Conservation (phyloP, 2,888 invertebrate genomes). For the Liopterus haemorrhoidalis region DNA sequence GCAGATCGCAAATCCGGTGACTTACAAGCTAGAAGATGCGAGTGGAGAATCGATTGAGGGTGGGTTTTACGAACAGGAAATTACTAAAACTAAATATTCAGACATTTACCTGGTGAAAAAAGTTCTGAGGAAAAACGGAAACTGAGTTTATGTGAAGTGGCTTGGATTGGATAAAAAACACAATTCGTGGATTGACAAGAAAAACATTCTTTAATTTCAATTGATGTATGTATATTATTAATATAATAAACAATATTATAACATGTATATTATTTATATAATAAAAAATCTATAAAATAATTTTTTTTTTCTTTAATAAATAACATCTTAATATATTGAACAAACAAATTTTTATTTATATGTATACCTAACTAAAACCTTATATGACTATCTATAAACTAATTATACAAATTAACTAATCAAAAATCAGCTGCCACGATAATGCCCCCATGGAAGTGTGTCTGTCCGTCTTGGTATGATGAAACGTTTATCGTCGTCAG, state of each 20-base stretch:
- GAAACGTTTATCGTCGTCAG: conserved; percentile 21
- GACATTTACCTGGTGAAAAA: conserved; percentile 35
- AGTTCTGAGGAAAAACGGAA: conserved; percentile 28
- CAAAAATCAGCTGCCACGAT: too few relatives aligned
- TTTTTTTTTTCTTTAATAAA: too few relatives aligned
- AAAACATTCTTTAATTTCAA: conserved; percentile 22
- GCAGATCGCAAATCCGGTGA: conserved; percentile 35
- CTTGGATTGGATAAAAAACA: conserved; percentile 32
- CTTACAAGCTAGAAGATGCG: conserved; percentile 36
- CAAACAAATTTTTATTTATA: too few relatives aligned
- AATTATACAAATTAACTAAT: too few relatives aligned
- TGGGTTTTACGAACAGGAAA: conserved; percentile 36
- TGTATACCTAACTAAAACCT: too few relatives aligned
- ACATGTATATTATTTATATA: too few relatives aligned
- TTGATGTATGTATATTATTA: too few relatives aligned
- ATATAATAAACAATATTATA: too few relatives aligned
- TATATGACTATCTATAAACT: too few relatives aligned
- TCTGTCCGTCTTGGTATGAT: conserved; percentile 12
- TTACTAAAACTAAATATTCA: conserved; percentile 30
- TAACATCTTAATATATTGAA: too few relatives aligned
- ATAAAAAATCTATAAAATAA: too few relatives aligned
- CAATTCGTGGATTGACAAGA: conserved; percentile 35
- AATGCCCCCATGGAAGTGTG: conserved; percentile 24
- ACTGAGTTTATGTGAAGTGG: conserved; percentile 33
- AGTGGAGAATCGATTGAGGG: conserved; percentile 31